Evolutionary conservation across 2,113 vertebrate genomes (phyloP).

Genomic region (Mellivora capensis): DNA sequence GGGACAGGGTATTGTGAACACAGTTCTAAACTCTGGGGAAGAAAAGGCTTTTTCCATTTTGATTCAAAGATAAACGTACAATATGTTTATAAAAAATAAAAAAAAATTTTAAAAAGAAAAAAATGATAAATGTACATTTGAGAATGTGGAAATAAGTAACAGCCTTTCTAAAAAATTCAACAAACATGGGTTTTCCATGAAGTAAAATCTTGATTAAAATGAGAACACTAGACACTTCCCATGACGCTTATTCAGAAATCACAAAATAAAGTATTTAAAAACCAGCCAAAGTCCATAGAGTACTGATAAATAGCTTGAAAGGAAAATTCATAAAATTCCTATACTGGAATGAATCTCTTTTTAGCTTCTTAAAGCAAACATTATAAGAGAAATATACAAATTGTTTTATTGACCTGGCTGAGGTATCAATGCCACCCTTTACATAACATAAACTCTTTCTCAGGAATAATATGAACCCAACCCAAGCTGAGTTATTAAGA

Average conservation of each 20-base stretch:
- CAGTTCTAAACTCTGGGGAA: neutral
- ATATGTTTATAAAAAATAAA: too few species aligned
- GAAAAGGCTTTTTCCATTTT: neutral
- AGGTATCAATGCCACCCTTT: neutral
- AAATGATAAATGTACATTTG: neutral
- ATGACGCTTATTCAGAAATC: neutral
- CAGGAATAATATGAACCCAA: neutral
- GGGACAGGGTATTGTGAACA: neutral
- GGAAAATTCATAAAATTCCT: neutral
- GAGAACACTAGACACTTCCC: neutral
- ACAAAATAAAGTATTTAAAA: neutral
- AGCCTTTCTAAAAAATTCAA: constrained; percentile 18
- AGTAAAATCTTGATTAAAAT: constrained; percentile 6
- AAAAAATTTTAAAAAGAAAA: too few species aligned
- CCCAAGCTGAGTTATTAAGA: neutral
- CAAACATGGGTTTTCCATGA: neutral
- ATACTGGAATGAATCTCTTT: neutral
- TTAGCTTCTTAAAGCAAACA: constrained; percentile 35
- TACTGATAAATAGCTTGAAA: neutral
- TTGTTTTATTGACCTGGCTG: neutral
- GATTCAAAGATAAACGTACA: neutral
- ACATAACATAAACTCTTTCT: neutral
- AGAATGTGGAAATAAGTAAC: neutral
- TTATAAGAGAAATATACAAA: neutral
- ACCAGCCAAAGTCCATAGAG: neutral